These are phyloP conservation scores for Diacarnus erythraeanus DNA, from an alignment of 37 sponge, comb jelly and placozoan genomes.

Conservation along the genomic window DNA sequence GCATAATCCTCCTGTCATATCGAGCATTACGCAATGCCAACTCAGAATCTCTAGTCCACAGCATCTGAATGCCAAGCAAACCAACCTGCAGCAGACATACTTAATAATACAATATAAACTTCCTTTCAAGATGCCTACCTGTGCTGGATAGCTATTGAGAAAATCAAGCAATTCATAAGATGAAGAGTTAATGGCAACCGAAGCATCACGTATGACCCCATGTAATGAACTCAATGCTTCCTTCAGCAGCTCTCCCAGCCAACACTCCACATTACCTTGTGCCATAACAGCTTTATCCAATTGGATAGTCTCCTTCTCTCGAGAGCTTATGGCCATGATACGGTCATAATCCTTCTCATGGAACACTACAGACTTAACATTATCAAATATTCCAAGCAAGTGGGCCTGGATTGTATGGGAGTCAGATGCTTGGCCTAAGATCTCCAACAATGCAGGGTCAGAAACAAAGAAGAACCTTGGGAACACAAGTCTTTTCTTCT, in stretches of 20 bases:
- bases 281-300: slow-evolving; percentile 87
- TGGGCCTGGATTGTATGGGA: slow-evolving; percentile 98
- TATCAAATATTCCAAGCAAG: slow-evolving; percentile 89
- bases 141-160: slow-evolving; percentile 78
- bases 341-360: slow-evolving; percentile 91
- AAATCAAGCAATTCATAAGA: slow-evolving; percentile 79
- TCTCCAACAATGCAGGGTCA: slow-evolving; percentile 96
- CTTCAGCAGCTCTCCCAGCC: slow-evolving; percentile 87
- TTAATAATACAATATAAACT: no score
- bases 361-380: slow-evolving; percentile 89
- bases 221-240: slow-evolving; percentile 77
- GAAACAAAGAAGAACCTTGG: slow-evolving; percentile 99
- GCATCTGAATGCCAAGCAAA: slow-evolving; percentile 91
- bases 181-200: slow-evolving; percentile 59
- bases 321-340: slow-evolving; percentile 80
- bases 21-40: slow-evolving; percentile 75
- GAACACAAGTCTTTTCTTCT: slow-evolving; percentile 94
- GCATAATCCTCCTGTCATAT: slow-evolving; percentile 84
- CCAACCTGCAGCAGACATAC: slow-evolving; percentile 78
- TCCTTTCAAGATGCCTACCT: slow-evolving; percentile 26
- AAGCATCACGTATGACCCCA: slow-evolving; percentile 79
- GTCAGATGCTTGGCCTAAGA: slow-evolving; percentile 98
- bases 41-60: slow-evolving; percentile 95
- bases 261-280: slow-evolving; percentile 96
- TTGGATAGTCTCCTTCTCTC: slow-evolving; percentile 80